phyloP scores from a whole-genome alignment of 2,888 invertebrate genomes.

The Lithophane semibrunnea region DNA sequence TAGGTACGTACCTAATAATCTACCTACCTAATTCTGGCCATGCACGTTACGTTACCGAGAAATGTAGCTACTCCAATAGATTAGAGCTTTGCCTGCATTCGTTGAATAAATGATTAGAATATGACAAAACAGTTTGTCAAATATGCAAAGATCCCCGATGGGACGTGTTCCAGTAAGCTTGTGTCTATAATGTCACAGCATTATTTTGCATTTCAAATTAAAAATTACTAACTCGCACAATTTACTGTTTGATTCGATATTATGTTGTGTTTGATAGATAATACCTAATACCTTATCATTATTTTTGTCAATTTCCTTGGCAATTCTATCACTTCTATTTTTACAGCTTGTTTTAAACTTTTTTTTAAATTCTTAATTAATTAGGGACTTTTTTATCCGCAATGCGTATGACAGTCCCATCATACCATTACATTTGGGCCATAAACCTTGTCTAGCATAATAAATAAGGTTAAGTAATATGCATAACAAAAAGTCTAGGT shows the following conservation, averaged over 20 bases:
- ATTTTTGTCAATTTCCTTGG: not conserved
- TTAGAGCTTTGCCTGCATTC: conserved; percentile 53
- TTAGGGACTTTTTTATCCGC: no score
- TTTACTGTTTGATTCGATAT: conserved; percentile 68
- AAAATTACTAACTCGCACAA: conserved; percentile 75
- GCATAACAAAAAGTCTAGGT: not conserved
- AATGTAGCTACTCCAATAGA: conserved; percentile 41
- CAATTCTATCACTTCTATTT: not conserved
- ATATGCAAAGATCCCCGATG: conserved; percentile 83
- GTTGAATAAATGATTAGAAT: conserved; percentile 75
- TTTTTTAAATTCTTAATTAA: no score
- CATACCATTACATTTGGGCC: no score
- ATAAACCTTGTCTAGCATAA: no score
- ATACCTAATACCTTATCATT: not conserved
- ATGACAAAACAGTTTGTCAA: conserved; percentile 81
- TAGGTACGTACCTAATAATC: not conserved
- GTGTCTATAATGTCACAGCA: conserved; percentile 72
- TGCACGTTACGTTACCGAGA: not conserved
- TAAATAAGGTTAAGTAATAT: no score
- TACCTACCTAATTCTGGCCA: not conserved
- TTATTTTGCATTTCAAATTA: conserved; percentile 78
- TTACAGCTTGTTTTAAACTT: not conserved
- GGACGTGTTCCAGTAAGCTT: conserved; percentile 69
- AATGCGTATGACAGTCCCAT: no score
- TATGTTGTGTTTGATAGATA: conserved; percentile 21